Conservation (phyloP, 2,888 invertebrate species). For the Thera obeliscata region DNA sequence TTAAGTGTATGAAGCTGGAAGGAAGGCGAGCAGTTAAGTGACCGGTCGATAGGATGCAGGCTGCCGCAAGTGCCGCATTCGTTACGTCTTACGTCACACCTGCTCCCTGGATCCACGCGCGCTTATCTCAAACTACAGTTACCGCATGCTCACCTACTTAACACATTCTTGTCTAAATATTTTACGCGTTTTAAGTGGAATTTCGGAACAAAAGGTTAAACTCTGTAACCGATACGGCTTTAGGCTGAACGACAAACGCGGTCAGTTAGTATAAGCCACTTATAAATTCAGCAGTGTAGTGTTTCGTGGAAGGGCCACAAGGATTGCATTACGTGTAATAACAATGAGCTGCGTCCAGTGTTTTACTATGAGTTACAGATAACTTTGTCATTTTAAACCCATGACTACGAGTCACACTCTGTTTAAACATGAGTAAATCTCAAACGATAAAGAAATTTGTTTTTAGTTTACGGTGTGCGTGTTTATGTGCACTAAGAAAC, state of each 20-base stretch:
- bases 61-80: constrained; percentile 57
- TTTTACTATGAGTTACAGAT: constrained; percentile 41
- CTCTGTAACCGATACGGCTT: constrained; percentile 44
- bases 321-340: constrained; percentile 57
- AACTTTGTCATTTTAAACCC: constrained; percentile 28
- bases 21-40: constrained; percentile 42
- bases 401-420: no score
- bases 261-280: constrained; percentile 56
- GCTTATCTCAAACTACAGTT: constrained; percentile 67
- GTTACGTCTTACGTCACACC: constrained; percentile 75
- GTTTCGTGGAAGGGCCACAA: constrained; percentile 57
- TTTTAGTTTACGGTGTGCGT: no score
- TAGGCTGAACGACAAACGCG: constrained; percentile 45
- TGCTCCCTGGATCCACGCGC: constrained; percentile 52
- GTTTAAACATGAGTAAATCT: no score
- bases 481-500: no score
- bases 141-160: constrained; percentile 49
- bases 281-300: constrained; percentile 55
- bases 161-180: constrained; percentile 50
- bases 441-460: no score
- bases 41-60: constrained; percentile 69
- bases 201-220: constrained; percentile 42
- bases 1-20: constrained; percentile 24
- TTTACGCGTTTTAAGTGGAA: constrained; percentile 34
- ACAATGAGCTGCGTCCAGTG: constrained; percentile 33